phyloP scores from a whole-genome alignment of 2,797 vertebrate genomes.

The Gambusia yucatana region DNA sequence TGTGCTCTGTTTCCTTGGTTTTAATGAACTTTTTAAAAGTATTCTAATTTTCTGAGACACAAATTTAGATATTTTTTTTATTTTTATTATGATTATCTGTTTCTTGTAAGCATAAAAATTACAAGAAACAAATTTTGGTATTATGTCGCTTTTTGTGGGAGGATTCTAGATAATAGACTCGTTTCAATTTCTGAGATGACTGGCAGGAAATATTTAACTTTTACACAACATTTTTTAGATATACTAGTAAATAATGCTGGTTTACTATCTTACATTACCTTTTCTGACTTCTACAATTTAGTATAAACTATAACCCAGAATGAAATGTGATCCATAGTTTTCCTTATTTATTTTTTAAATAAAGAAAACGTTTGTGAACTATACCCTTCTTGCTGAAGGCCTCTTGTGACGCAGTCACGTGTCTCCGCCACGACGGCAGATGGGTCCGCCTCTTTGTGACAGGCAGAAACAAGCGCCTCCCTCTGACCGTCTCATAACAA shows the following conservation, averaged over 20 bases:
- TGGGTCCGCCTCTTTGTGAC: conserved; percentile 53
- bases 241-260: not conserved
- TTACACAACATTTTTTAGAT: not conserved
- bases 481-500: conserved; percentile 56
- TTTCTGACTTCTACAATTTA: not conserved
- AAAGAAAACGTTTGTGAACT: not conserved
- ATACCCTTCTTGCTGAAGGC: not conserved
- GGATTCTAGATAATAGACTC: not conserved
- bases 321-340: not conserved
- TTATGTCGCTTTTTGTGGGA: not conserved
- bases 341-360: not conserved
- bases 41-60: not conserved
- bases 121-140: not conserved
- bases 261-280: not conserved
- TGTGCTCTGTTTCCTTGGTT: too few species aligned
- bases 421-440: conserved; percentile 17
- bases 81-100: too few species aligned
- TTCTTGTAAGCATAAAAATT: not conserved
- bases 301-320: not conserved
- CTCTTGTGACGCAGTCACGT: conserved; percentile 44
- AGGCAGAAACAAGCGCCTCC: conserved; percentile 42
- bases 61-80: too few species aligned
- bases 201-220: not conserved
- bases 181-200: not conserved
- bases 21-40: not conserved